These are phyloP conservation scores for Thecophora atra DNA, from an alignment of 2,888 invertebrate species.

Conservation along the genomic window DNA sequence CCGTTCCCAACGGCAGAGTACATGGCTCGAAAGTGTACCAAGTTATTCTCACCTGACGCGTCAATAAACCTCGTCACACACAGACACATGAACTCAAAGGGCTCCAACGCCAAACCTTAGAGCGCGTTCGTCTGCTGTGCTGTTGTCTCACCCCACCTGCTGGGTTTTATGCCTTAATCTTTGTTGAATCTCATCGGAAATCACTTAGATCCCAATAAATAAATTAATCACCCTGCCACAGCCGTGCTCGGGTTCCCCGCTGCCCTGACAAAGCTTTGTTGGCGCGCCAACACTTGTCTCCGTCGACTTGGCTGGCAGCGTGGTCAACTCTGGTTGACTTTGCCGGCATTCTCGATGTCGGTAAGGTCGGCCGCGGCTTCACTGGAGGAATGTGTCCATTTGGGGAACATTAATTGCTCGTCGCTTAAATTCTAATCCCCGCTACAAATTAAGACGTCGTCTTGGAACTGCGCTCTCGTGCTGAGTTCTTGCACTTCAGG, in stretches of 20 bases:
- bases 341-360: background rate
- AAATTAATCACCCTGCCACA: slow-evolving; percentile 55
- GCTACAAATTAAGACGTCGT: slow-evolving; percentile 66
- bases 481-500: slow-evolving; percentile 52
- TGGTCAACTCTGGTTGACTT: slow-evolving; percentile 9
- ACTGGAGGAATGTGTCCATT: slow-evolving; percentile 51
- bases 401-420: slow-evolving; percentile 66
- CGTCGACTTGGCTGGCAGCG: slow-evolving; percentile 21
- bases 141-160: slow-evolving; percentile 52
- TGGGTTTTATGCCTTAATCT: slow-evolving; percentile 63
- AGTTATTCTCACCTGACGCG: slow-evolving; percentile 61
- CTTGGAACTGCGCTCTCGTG: slow-evolving; percentile 58
- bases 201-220: slow-evolving; percentile 67
- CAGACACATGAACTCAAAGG: slow-evolving; percentile 36
- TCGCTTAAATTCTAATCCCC: slow-evolving; percentile 66
- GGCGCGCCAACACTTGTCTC: slow-evolving; percentile 37
- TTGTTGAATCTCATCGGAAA: slow-evolving; percentile 65
- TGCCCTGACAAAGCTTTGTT: background rate
- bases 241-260: background rate
- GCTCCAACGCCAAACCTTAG: background rate
- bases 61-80: slow-evolving; percentile 56
- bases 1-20: slow-evolving; percentile 1
- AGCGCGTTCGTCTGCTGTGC: background rate
- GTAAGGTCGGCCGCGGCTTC: slow-evolving; percentile 27
- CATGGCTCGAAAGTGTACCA: slow-evolving; percentile 9